These are phyloP conservation scores for Bos javanicus DNA, from an alignment of 2,113 vertebrate species.

Conservation along the genomic window DNA sequence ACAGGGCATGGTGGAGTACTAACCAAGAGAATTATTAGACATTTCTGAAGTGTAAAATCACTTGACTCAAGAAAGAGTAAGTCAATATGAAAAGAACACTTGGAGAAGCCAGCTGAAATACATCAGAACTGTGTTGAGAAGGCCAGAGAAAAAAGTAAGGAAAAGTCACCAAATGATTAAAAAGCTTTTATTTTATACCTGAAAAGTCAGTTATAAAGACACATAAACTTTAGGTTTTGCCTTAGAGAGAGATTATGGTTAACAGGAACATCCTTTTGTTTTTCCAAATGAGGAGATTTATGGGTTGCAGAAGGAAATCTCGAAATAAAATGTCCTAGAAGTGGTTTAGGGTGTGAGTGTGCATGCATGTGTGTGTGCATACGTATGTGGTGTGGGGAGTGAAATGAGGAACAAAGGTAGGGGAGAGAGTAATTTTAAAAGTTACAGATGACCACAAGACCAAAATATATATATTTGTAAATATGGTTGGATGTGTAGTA, in stretches of 20 bases:
- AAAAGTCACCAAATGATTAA: not conserved
- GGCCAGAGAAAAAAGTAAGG: not conserved
- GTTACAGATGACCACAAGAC: not conserved
- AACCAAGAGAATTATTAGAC: not conserved
- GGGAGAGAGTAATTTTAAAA: not conserved
- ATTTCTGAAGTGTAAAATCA: not conserved
- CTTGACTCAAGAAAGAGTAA: not conserved
- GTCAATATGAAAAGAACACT: not conserved
- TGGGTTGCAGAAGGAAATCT: not conserved
- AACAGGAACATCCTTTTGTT: not conserved
- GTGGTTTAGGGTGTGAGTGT: not conserved
- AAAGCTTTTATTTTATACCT: not conserved
- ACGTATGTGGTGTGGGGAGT: not conserved
- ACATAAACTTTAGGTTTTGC: not conserved
- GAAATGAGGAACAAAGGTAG: not conserved
- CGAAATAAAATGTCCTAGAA: not conserved
- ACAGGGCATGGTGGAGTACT: fast-evolving
- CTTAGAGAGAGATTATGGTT: not conserved
- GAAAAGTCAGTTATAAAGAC: not conserved
- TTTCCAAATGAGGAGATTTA: not conserved
- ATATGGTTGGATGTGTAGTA: not conserved
- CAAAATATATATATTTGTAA: not conserved
- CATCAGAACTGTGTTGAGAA: not conserved
- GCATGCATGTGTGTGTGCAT: not conserved
- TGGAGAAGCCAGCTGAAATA: not conserved